Evolutionary conservation across 1,140 invertebrate species (phyloP).

Genomic region (Pantala flavescens): DNA sequence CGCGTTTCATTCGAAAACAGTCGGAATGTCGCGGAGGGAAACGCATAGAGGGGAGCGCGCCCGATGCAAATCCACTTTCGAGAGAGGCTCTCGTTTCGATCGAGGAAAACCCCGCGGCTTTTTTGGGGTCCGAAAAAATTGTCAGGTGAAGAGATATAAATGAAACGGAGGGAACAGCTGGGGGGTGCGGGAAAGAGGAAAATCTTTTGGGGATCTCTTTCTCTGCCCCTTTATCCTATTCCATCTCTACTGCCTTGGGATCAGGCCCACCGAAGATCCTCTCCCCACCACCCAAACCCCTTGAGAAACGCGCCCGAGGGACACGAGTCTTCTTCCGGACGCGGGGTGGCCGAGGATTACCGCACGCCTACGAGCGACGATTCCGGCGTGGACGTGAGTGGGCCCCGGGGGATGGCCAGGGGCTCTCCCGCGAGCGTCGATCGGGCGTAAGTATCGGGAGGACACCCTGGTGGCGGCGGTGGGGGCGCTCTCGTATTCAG

Average conservation of each 20-base stretch:
- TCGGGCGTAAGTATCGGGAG: background rate
- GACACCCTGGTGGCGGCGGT: background rate
- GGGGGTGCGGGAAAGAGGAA: too few species aligned
- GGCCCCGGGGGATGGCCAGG: background rate
- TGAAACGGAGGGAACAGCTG: too few species aligned
- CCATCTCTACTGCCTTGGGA: background rate
- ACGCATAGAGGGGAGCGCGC: background rate
- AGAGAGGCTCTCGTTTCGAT: too few species aligned
- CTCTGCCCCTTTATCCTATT: background rate
- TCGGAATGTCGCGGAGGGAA: background rate
- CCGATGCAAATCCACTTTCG: background rate
- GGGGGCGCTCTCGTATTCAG: background rate
- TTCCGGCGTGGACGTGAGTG: conserved; percentile 66
- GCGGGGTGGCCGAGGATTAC: conserved; percentile 39
- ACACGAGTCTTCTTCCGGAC: conserved; percentile 7
- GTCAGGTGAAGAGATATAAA: too few species aligned
- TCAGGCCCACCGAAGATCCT: background rate
- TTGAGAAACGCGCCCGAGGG: background rate
- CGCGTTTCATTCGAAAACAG: background rate
- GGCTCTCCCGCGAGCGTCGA: background rate
- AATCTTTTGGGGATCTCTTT: background rate
- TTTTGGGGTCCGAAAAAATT: too few species aligned
- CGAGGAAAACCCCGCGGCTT: too few species aligned
- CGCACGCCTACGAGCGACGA: conserved; percentile 66
- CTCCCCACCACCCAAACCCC: conserved; percentile 6